Percentiles rank a stretch among this genome's conserved stretches.
These are phyloP conservation scores for Neolamprologus kungweensis DNA, from an alignment of 2,113 vertebrate species.

Conservation along the genomic window DNA sequence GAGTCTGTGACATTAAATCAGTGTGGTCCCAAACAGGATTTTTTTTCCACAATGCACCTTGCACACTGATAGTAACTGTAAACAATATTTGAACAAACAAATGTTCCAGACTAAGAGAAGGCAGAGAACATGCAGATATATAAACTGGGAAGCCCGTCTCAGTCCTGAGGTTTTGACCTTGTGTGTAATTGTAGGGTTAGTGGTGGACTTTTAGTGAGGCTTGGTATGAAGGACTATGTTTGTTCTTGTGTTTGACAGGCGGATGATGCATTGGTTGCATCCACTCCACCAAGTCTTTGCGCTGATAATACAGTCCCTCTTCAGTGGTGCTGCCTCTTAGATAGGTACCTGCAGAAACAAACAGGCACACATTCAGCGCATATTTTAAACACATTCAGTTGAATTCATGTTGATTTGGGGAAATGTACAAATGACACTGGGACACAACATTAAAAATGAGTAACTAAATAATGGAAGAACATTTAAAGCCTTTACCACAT, in stretches of 20 bases:
- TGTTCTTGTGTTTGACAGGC: not conserved
- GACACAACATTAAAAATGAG: not conserved
- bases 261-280: conserved; percentile 66
- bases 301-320: conserved; percentile 59
- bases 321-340: conserved; percentile 93
- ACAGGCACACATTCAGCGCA: not conserved
- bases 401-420: not conserved
- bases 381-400: not conserved
- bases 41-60: not conserved
- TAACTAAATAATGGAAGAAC: not conserved
- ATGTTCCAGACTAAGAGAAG: not conserved
- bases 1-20: not conserved
- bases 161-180: conserved; percentile 5
- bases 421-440: not conserved
- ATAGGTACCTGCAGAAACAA: conserved; percentile 83
- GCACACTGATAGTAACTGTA: not conserved
- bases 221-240: not conserved
- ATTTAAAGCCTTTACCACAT: not conserved
- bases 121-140: conserved; percentile 33
- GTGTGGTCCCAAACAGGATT: not conserved
- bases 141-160: conserved; percentile 6
- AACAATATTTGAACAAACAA: not conserved
- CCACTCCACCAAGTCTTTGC: conserved; percentile 75
- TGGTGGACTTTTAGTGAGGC: not conserved
- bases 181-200: not conserved